Evolutionary conservation across 2,888 invertebrate species (phyloP), one percentile per base, ranked within the genome.

Genomic region (Plagodis dolabraria): DNA sequence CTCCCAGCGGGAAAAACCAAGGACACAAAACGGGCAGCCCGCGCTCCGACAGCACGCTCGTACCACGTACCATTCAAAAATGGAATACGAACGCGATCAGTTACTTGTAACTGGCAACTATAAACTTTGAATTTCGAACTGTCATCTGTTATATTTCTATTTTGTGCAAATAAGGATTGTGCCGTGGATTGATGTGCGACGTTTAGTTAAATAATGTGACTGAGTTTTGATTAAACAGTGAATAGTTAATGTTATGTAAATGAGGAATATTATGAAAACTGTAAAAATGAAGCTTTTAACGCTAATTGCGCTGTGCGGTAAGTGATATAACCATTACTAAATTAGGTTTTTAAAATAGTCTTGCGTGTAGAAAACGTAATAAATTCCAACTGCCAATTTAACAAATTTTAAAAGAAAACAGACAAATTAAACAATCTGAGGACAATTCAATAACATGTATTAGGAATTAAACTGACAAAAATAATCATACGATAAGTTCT

Each of bases 1-100:
- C 77, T 77, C 79, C 85, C 87, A 87, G 86, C 86, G 88, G 87
- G 87, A 87, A 83, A 46, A 85, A 81, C 82, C 87, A 89, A 90
- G 90, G 91, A 85, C 89, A 91, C 82, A 84, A 82, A 74, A 75
- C 83, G 83, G 79, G 72, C 78, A 72, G 75, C 69, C 74, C 67
- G 72, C 75, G 70, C 59, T 72, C 70, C 68, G 75, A 67, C 66
- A 68, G 77, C 79, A 83, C 89, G 88, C 71, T 68, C 69, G 66
- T 65, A 65, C 61, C 60, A 71, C 56, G 57, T 50, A 53, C 57
- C 79, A 80, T 77, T 83, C 75, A 67, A 77, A 80, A 76, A 81
- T 83, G 80, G 77, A 80, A 82, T 76, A 77, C 85, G 83, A 76
- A 71, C 84, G 82, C 76, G 81, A 65, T 71, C 81, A 77, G 81